Percentiles rank a stretch among this genome's conserved stretches.
These are phyloP conservation scores for Salvelinus namaycush DNA, from an alignment of 2,113 vertebrate species.

Conservation along the genomic window DNA sequence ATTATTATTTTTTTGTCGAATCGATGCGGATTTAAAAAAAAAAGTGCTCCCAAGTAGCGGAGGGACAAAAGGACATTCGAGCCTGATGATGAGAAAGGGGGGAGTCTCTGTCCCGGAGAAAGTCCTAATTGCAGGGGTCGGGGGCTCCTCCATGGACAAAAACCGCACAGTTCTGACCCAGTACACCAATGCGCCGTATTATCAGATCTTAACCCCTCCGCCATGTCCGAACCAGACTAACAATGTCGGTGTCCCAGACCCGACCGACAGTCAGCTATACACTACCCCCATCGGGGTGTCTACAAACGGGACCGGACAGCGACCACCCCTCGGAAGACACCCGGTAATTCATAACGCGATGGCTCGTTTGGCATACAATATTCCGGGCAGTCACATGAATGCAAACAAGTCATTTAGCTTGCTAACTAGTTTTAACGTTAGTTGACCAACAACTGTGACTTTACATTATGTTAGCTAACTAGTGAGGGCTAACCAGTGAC, in stretches of 20 bases:
- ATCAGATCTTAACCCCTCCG: conserved; percentile 51
- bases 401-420: neutral
- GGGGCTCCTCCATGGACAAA: conserved; percentile 35
- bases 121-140: conserved; percentile 41
- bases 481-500: neutral
- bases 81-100: conserved; percentile 61
- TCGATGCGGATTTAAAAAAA: conserved; percentile 8
- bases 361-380: neutral
- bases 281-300: conserved; percentile 53
- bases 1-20: conserved; percentile 6
- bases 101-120: conserved; percentile 35
- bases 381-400: neutral
- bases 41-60: conserved; percentile 21
- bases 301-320: conserved; percentile 38
- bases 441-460: neutral
- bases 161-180: conserved; percentile 29
- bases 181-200: conserved; percentile 33
- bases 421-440: neutral
- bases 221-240: conserved; percentile 31
- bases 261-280: conserved; percentile 41
- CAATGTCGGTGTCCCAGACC: conserved; percentile 41
- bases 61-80: conserved; percentile 43
- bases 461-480: neutral
- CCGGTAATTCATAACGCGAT: conserved; percentile 49
- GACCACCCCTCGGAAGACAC: conserved; percentile 50